Evolutionary conservation across 1,140 invertebrate genomes (phyloP).

Genomic region (Kradibia gibbosae): DNA sequence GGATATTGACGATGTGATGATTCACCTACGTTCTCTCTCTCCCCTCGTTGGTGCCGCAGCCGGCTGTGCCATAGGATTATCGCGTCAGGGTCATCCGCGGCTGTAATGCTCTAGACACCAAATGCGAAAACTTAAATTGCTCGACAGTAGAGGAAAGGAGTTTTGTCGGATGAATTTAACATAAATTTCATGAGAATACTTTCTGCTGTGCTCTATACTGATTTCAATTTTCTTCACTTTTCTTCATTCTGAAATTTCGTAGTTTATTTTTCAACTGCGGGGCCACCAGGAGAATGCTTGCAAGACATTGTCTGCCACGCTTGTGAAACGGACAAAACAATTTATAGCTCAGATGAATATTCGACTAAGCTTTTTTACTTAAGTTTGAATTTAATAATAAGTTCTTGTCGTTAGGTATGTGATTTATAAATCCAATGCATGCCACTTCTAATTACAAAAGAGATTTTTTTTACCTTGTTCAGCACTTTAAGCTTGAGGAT

Average conservation of each 20-base stretch:
- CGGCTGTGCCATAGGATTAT: neutral
- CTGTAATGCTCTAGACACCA: neutral
- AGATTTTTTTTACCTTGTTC: neutral
- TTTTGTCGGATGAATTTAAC: constrained; percentile 21
- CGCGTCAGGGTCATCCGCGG: neutral
- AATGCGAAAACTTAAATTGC: constrained; percentile 34
- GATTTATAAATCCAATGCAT: neutral
- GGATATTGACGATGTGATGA: constrained; percentile 42
- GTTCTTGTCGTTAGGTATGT: neutral
- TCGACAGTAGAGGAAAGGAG: neutral
- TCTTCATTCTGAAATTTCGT: neutral
- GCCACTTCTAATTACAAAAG: neutral
- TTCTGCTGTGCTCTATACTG: neutral
- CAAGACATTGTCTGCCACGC: neutral
- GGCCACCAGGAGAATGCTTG: neutral
- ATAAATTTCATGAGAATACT: constrained; percentile 27
- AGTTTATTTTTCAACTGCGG: neutral
- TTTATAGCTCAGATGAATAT: neutral
- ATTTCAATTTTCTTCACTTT: constrained; percentile 3
- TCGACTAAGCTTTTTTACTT: neutral
- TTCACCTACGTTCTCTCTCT: too few species aligned
- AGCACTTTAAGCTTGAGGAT: neutral
- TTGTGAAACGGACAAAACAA: neutral
- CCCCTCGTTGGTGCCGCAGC: too few species aligned
- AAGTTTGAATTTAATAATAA: neutral